Evolutionary conservation across 2,797 vertebrate genomes (phyloP).

Genomic region (Epinephelus coioides): DNA sequence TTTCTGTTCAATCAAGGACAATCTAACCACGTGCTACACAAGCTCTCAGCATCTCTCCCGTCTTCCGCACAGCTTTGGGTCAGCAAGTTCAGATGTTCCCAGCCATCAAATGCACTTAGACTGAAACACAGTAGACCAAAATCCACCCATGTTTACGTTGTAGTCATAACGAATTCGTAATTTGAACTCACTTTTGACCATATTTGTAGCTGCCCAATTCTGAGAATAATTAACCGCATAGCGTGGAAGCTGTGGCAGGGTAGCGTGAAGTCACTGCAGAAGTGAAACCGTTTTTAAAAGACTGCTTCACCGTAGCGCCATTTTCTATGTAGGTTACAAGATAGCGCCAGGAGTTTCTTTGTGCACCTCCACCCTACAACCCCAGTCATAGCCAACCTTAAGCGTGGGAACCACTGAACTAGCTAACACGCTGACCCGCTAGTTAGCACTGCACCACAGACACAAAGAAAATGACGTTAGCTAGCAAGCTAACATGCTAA

Average conservation of each 20-base stretch:
- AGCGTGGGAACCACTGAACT: conserved; percentile 45
- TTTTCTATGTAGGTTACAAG: no score
- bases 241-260: fast-evolving
- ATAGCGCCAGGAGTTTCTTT: fast-evolving
- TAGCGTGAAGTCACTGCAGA: no score
- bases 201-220: background rate
- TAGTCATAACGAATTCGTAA: fast-evolving
- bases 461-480: conserved; percentile 77
- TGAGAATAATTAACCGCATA: fast-evolving
- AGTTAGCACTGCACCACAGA: conserved; percentile 62
- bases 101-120: fast-evolving
- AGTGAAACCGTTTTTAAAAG: no score
- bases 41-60: background rate
- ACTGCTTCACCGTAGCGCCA: background rate
- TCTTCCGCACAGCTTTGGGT: conserved; percentile 16
- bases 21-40: conserved; percentile 28
- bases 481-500: conserved; percentile 65
- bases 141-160: no score
- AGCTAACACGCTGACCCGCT: conserved; percentile 52
- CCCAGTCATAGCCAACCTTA: background rate
- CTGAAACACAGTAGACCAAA: fast-evolving
- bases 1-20: conserved; percentile 22
- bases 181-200: fast-evolving
- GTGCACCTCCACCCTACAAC: fast-evolving
- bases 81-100: conserved; percentile 56